phyloP scores from a whole-genome alignment of 2,113 vertebrate genomes.

The Gadus macrocephalus region DNA sequence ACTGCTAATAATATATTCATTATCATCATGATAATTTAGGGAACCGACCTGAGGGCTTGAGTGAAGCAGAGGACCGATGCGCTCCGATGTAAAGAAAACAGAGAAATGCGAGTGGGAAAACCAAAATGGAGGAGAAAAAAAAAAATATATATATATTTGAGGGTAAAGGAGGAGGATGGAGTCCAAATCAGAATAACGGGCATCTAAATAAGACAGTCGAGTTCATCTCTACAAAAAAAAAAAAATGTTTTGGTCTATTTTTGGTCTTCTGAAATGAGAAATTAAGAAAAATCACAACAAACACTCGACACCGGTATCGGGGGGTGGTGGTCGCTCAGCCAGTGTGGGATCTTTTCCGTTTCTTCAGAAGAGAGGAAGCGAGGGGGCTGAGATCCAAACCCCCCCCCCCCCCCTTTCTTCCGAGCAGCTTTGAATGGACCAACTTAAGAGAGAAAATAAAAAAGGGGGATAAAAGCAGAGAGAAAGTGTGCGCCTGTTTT shows the following conservation, averaged over 20 bases:
- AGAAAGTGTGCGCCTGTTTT: background rate
- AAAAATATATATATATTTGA: constrained; percentile 34
- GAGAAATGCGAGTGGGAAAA: constrained; percentile 15
- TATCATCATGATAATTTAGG: background rate
- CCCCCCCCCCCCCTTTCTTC: constrained; percentile 32
- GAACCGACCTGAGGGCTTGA: constrained; percentile 32
- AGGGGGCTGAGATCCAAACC: background rate
- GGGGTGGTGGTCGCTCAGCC: background rate
- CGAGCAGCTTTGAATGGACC: constrained; percentile 39
- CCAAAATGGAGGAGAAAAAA: constrained; percentile 27
- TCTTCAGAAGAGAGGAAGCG: no score
- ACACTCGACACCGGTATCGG: constrained; percentile 56
- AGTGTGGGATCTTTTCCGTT: background rate
- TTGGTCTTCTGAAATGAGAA: constrained; percentile 13
- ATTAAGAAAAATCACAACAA: constrained; percentile 35
- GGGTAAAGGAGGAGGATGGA: constrained; percentile 15
- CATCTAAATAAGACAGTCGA: constrained; percentile 60
- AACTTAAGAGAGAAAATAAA: constrained; percentile 52
- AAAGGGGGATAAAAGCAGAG: constrained; percentile 18
- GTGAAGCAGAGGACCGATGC: constrained; percentile 19
- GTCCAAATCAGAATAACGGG: constrained; percentile 48
- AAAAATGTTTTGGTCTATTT: background rate
- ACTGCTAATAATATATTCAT: background rate
- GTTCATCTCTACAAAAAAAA: background rate
- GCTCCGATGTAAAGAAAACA: constrained; percentile 3